Percentiles rank a stretch among this genome's conserved stretches.
Conservation (phyloP, 2,797 vertebrate species). For the Eurystomus glaucurus region DNA sequence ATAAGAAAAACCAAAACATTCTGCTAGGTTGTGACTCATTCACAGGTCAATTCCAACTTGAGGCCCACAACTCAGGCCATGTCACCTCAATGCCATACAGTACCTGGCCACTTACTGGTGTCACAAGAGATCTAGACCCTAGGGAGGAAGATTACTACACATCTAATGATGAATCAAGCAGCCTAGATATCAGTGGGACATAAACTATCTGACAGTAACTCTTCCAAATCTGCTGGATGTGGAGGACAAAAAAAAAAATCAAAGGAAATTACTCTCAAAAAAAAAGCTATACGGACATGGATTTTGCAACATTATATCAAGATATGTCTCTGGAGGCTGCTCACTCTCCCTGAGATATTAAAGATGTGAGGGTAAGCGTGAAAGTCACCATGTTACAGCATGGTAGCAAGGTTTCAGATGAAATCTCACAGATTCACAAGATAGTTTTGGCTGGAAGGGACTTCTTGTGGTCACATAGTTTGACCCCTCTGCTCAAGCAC, state of each 20-base stretch:
- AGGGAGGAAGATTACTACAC: not conserved
- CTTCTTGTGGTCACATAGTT: fast-evolving
- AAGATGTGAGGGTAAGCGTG: fast-evolving
- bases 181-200: not conserved
- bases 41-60: too few relatives aligned
- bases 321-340: not conserved
- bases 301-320: not conserved
- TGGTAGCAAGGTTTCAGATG: not conserved
- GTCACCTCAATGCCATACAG: not conserved
- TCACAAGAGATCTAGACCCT: not conserved
- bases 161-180: too few relatives aligned
- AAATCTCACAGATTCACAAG: not conserved
- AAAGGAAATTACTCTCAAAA: not conserved
- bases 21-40: too few relatives aligned
- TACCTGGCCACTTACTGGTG: not conserved
- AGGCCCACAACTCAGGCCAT: too few relatives aligned
- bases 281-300: not conserved
- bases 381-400: not conserved
- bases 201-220: not conserved
- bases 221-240: not conserved
- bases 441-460: not conserved
- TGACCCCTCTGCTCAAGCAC: fast-evolving
- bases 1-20: too few relatives aligned
- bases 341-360: not conserved
- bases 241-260: not conserved